Percentiles rank a stretch among this genome's conserved stretches.
Conservation (phyloP, 2,888 invertebrate genomes). For the Melanostoma mellinum region DNA sequence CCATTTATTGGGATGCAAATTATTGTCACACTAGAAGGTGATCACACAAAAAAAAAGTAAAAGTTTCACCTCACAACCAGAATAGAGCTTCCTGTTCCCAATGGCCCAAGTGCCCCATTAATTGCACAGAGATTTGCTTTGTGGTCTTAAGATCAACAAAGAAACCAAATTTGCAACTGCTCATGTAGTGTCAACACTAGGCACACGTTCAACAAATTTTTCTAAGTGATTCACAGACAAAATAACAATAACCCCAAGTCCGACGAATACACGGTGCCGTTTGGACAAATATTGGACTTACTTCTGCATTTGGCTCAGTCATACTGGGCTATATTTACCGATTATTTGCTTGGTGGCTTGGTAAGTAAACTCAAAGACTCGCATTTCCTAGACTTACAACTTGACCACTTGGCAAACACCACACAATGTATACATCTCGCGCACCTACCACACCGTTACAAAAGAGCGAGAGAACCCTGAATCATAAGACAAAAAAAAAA, state of each 20-base stretch:
- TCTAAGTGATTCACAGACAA: not conserved
- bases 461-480: constrained; percentile 22
- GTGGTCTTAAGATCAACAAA: too few species aligned
- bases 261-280: constrained; percentile 24
- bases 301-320: constrained; percentile 67
- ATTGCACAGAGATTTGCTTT: too few species aligned
- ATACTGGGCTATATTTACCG: constrained; percentile 18
- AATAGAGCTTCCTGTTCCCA: too few species aligned
- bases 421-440: constrained; percentile 2
- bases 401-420: constrained; percentile 36
- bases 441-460: constrained; percentile 38
- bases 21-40: too few species aligned
- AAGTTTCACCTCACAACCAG: too few species aligned
- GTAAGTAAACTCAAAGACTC: constrained; percentile 42
- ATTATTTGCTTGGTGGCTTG: constrained; percentile 22
- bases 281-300: constrained; percentile 68
- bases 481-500: constrained; percentile 13
- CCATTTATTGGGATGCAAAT: not conserved
- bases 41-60: too few species aligned
- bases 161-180: too few species aligned
- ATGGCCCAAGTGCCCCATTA: too few species aligned
- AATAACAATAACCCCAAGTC: constrained; percentile 35
- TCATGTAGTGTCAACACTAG: not conserved
- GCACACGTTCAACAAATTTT: constrained; percentile 22
- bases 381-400: constrained; percentile 46